A percentile compares a stretch with the other conserved stretches of the same genome.
Conservation (phyloP, 2,888 invertebrate species). For the Chorisops tibialis region DNA sequence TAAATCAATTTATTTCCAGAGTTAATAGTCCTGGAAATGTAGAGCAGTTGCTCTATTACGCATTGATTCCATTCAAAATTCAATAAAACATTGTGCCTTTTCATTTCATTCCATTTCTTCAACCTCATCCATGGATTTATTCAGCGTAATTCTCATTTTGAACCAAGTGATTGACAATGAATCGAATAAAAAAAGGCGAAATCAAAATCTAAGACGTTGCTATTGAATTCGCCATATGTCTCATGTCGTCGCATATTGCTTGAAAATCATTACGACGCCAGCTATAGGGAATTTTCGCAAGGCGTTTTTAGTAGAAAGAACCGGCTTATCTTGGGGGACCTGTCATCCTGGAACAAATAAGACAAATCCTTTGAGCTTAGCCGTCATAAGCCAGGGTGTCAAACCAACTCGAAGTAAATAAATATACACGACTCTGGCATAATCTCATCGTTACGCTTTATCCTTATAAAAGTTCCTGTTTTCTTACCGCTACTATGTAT, state of each 20-base stretch:
- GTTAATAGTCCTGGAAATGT: too few relatives aligned
- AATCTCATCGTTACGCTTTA: slow-evolving; percentile 20
- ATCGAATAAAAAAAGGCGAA: neutral
- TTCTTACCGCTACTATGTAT: neutral
- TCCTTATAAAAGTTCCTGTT: slow-evolving; percentile 14
- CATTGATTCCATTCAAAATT: too few relatives aligned
- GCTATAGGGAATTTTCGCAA: too few relatives aligned
- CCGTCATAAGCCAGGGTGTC: slow-evolving; percentile 28
- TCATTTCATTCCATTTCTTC: too few relatives aligned
- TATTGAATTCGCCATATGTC: neutral
- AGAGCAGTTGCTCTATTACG: too few relatives aligned
- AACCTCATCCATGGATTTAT: neutral
- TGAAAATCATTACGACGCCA: neutral
- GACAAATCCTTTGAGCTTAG: slow-evolving; percentile 26
- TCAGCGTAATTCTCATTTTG: neutral
- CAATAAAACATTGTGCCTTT: too few relatives aligned
- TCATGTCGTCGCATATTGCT: neutral
- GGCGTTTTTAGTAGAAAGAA: neutral
- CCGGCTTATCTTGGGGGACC: slow-evolving; percentile 5
- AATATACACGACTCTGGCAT: slow-evolving; percentile 28
- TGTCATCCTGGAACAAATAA: slow-evolving; percentile 25
- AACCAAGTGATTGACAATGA: neutral
- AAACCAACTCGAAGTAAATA: slow-evolving; percentile 27
- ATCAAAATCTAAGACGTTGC: neutral
- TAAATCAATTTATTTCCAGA: too few relatives aligned